Percentiles rank a stretch among this genome's conserved stretches.
phyloP scores from a whole-genome alignment of 2,888 invertebrate species.

The Campoplex nolae region DNA sequence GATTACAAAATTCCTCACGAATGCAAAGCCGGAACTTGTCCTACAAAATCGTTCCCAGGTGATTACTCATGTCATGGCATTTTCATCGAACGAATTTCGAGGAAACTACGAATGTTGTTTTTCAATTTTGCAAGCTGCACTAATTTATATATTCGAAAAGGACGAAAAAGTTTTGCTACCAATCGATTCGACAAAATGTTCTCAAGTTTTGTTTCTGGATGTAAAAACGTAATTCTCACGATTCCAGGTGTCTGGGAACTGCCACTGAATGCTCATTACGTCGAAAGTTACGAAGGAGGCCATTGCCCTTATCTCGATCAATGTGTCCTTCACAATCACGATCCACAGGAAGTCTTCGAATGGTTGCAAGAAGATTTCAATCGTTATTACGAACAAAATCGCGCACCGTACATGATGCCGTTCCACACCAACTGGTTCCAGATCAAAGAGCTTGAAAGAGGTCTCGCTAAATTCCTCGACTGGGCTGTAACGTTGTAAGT shows the following conservation, averaged over 20 bases:
- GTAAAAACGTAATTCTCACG: background rate
- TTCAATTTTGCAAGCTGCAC: background rate
- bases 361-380: conserved; percentile 96
- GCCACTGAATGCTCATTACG: conserved; percentile 95
- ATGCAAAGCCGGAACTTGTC: conserved; percentile 96
- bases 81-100: background rate
- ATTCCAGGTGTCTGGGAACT: conserved; percentile 94
- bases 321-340: conserved; percentile 95
- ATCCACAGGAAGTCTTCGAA: conserved; percentile 91
- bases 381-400: conserved; percentile 93
- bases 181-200: background rate
- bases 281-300: conserved; percentile 95
- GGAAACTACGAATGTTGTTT: background rate
- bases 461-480: conserved; percentile 93
- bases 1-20: conserved; percentile 97
- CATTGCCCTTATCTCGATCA: conserved; percentile 97
- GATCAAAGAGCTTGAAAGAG: conserved; percentile 92
- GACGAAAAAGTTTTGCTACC: background rate
- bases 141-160: background rate
- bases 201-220: background rate
- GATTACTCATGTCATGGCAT: conserved; percentile 61
- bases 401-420: conserved; percentile 97
- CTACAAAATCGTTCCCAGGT: conserved; percentile 95
- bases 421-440: conserved; percentile 99
- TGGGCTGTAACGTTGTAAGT: conserved; percentile 91